Percentiles rank a stretch among this genome's conserved stretches.
Conservation (phyloP, 1,140 invertebrate species). For the Aporrectodea caliginosa region DNA sequence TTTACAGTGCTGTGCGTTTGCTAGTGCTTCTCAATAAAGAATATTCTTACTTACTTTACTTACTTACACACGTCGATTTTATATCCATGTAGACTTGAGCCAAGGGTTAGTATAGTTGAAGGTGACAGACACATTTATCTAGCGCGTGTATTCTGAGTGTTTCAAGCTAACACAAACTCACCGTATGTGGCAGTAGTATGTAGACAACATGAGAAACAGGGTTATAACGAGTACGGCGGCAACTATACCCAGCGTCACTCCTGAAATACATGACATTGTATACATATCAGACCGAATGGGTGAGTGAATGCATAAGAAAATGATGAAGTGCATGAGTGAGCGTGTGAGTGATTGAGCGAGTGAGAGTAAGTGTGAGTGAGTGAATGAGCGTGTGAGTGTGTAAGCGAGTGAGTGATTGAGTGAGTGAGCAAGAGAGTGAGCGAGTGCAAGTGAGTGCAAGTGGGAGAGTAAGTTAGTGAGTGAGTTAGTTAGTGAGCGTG, state of each 20-base stretch:
- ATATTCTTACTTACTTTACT: too few species aligned
- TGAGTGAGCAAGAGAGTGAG: not conserved
- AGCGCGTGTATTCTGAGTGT: too few species aligned
- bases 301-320: not conserved
- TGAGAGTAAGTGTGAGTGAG: not conserved
- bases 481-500: not conserved
- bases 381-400: not conserved
- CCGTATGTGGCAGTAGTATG: not conserved
- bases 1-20: too few species aligned
- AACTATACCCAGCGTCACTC: not conserved
- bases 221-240: not conserved
- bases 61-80: too few species aligned
- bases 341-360: not conserved
- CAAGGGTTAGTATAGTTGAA: too few species aligned
- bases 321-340: not conserved
- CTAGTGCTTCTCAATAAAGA: too few species aligned
- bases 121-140: too few species aligned
- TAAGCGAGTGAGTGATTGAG: not conserved
- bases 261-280: not conserved
- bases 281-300: not conserved
- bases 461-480: too few species aligned
- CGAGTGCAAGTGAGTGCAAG: too few species aligned
- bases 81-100: too few species aligned
- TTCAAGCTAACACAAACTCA: too few species aligned
- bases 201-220: not conserved